Base-by-base conservation (phyloP, 2,113 vertebrate species). In the Rousettus leschenaultii region DNA sequence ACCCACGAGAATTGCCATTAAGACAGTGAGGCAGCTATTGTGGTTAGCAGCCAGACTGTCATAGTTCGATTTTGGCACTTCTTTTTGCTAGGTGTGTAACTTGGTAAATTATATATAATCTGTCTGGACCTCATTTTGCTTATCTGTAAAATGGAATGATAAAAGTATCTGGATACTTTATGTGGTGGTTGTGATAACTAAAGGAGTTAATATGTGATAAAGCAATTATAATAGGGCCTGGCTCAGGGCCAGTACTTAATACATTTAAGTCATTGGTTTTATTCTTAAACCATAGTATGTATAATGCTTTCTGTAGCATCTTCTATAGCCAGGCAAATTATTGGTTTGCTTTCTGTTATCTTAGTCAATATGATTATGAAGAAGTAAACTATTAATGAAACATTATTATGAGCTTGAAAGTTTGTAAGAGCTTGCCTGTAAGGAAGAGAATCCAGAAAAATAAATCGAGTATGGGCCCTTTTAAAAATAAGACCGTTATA, bases 121-220 rank as follows among this genome's bases (percentile, higher is more conserved):
- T 59, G 45, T 51, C 40, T 68, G 5, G 30, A 51, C 85, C 45
- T 85, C 21, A 53, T 55, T 95, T 83, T 93, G 73, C 35, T 91
- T 38, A 61, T 95, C 70, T 92, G 22, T 95, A 73, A 85, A 91
- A 75, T 65, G 71, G 26, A 95, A 30, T 94, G 21, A 53, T 66
- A 16, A 43, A 55, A 83, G 40, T 68, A 43, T 45, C 12, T 9
- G 10, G 51, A 51, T 51, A 87, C 5, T 19, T 94, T 22, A 0
- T 40, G 21, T 83, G 57, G 14, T 38, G 3, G 38, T 86, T 82
- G 13, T 86, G 40, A 59, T 11, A 48, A 77, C 61, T 92, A 80
- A 74, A 61, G 51, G 14, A 61, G 11, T n/a, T 71, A 51, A 65
- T 65, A 51, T 4, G 24, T n/a, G 16, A 40, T 61, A 57, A 48